Percentiles rank a stretch among this genome's conserved stretches.
Conservation (phyloP, 1,140 invertebrate species). For the Homarus americanus region DNA sequence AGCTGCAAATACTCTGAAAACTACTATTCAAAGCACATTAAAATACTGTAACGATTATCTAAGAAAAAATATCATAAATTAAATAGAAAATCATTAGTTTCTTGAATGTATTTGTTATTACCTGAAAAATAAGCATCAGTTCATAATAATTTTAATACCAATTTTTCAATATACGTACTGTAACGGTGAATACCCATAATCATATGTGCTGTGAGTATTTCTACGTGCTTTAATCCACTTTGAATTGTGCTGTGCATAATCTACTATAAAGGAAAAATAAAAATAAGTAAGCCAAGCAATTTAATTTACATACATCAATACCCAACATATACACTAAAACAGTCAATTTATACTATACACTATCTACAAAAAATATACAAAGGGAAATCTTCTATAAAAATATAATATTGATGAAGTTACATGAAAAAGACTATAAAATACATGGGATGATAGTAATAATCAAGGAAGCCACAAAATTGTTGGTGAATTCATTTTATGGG, state of each 20-base stretch:
- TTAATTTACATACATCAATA: constrained; percentile 50
- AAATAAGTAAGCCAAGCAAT: constrained; percentile 33
- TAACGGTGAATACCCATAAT: no score
- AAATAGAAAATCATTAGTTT: no score
- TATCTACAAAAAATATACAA: constrained; percentile 22
- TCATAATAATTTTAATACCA: no score
- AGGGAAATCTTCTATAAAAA: constrained; percentile 5
- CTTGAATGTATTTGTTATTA: no score
- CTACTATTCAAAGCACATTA: no score
- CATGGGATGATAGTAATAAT: background rate
- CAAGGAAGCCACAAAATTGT: background rate
- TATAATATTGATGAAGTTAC: background rate
- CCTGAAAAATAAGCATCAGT: no score
- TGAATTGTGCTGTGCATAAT: background rate
- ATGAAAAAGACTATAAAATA: constrained; percentile 16
- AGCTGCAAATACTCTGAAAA: no score
- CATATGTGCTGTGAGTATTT: no score
- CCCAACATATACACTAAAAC: constrained; percentile 10
- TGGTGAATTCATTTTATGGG: background rate
- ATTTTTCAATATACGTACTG: no score
- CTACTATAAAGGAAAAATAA: constrained; percentile 31
- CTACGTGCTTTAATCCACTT: no score
- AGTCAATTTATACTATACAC: constrained; percentile 17
- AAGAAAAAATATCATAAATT: no score
- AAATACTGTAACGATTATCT: no score